These are phyloP conservation scores for Micronycteris hirsuta DNA, from an alignment of 2,113 vertebrate genomes.

Conservation along the genomic window DNA sequence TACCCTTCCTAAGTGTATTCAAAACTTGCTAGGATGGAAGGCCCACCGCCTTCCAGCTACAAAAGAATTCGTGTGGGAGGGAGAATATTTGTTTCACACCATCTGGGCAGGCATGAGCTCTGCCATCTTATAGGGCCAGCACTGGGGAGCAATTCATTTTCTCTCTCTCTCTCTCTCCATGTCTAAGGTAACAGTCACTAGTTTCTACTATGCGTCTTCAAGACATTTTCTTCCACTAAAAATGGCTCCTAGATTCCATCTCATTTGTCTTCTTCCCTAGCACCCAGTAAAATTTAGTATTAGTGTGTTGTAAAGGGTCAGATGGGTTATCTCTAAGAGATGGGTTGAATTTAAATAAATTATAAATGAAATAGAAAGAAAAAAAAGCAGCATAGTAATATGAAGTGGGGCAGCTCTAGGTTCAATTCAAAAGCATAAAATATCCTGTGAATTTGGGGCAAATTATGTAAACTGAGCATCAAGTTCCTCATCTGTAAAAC, in stretches of 20 bases:
- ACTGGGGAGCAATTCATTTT: not conserved
- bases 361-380: not conserved
- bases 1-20: not conserved
- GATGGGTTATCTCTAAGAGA: not conserved
- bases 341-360: not conserved
- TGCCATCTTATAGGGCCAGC: not conserved
- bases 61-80: not conserved
- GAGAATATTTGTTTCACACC: not conserved
- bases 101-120: not conserved
- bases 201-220: not conserved
- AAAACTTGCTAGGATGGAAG: not conserved
- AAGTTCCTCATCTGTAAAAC: conserved; percentile 1
- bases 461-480: not conserved
- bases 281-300: not conserved
- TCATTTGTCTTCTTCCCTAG: not conserved
- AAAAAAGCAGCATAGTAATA: not conserved
- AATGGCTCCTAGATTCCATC: not conserved
- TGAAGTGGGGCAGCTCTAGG: not conserved
- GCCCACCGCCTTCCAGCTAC: not conserved
- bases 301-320: not conserved
- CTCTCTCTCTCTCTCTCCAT: too few species aligned
- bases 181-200: not conserved
- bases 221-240: conserved; percentile 1
- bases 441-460: not conserved
- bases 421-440: not conserved